These are phyloP conservation scores for Falcunculus frontatus DNA, from an alignment of 2,113 vertebrate genomes.

Conservation along the genomic window DNA sequence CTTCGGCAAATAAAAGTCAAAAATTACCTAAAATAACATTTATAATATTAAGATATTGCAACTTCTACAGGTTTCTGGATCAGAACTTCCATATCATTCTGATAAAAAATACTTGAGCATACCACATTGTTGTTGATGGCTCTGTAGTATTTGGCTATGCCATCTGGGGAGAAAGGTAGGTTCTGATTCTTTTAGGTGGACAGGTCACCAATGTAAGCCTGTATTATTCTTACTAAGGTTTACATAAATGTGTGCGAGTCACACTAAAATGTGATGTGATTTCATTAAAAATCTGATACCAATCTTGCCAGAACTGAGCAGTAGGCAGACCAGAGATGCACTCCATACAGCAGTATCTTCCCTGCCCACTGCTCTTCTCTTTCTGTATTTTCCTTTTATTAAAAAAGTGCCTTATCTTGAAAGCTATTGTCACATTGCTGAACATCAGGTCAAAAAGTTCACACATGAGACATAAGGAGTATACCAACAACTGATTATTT, in stretches of 20 bases:
- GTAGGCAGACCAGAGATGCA: background rate
- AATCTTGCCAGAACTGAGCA: background rate
- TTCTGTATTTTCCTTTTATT: background rate
- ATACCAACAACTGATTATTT: background rate
- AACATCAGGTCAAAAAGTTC: background rate
- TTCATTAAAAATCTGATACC: background rate
- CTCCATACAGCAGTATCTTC: background rate
- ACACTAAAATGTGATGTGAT: background rate
- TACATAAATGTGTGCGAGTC: background rate
- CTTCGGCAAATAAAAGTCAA: background rate
- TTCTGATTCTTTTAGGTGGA: background rate
- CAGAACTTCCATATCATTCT: background rate
- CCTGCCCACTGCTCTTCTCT: background rate
- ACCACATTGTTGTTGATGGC: background rate
- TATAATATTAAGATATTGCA: background rate
- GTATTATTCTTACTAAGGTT: background rate
- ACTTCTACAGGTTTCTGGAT: background rate
- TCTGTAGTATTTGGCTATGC: background rate
- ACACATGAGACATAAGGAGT: background rate
- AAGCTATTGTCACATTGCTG: background rate
- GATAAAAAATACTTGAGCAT: background rate
- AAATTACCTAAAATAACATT: background rate
- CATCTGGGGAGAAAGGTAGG: background rate
- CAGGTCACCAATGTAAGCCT: rapidly evolving
- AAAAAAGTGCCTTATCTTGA: conserved; percentile 3